Percentiles rank a stretch among this genome's conserved stretches.
These are phyloP conservation scores for Lacerta bilineata DNA, from an alignment of 2,797 vertebrate genomes.

Conservation along the genomic window DNA sequence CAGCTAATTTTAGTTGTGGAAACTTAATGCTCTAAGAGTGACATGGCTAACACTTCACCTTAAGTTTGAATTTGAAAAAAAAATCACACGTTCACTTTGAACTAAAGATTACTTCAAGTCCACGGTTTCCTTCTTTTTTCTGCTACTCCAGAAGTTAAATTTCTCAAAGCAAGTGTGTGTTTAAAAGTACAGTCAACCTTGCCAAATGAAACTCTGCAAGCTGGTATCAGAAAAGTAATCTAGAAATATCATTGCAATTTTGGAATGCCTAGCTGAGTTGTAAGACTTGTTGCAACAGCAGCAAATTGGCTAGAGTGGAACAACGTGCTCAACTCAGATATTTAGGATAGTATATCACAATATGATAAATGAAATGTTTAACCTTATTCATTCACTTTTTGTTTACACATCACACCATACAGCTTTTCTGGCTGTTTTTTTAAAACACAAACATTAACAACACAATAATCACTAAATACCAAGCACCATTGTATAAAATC, in stretches of 20 bases:
- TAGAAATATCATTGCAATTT: conserved; percentile 40
- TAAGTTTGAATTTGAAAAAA: conserved; percentile 32
- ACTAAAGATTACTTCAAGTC: conserved; percentile 24
- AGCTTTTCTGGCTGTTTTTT: not conserved
- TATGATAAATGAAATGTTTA: not conserved
- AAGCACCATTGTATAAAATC: not conserved
- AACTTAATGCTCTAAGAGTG: conserved; percentile 47
- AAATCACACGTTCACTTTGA: conserved; percentile 28
- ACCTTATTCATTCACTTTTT: not conserved
- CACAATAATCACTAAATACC: not conserved
- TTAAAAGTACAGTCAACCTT: conserved; percentile 7
- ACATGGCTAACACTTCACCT: conserved; percentile 47
- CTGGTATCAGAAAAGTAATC: not conserved
- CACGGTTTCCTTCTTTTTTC: conserved; percentile 1
- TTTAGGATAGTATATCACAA: not conserved
- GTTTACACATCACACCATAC: too few species aligned
- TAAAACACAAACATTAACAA: not conserved
- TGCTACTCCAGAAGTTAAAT: conserved; percentile 34
- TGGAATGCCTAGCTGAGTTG: not conserved
- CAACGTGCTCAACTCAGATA: not conserved
- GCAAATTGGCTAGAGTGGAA: not conserved
- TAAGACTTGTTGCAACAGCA: not conserved
- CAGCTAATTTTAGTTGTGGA: conserved; percentile 50
- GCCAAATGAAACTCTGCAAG: not conserved
- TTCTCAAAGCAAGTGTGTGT: conserved; percentile 45